A percentile compares a stretch with the other conserved stretches of the same genome.
Conservation (phyloP, 2,797 vertebrate species). For the Sebastolobus alascanus region DNA sequence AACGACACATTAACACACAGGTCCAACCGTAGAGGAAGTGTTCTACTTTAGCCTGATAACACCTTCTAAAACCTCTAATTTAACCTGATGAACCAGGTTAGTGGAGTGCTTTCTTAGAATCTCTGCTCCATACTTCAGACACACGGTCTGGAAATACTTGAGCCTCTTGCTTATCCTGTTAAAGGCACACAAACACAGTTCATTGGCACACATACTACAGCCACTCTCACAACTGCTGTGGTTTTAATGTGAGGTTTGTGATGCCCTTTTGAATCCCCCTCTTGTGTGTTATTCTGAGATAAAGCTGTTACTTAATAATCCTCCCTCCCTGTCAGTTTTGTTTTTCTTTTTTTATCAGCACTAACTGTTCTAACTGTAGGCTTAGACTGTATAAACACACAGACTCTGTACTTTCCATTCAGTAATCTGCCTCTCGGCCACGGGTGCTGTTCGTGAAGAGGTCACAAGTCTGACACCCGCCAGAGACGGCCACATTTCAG, state of each 20-base stretch:
- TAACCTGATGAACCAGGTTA: slow-evolving; percentile 48
- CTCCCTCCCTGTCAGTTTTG: not conserved
- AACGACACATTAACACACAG: accelerated
- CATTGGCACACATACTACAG: slow-evolving; percentile 34
- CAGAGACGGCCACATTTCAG: slow-evolving; percentile 26
- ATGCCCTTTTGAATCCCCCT: not conserved
- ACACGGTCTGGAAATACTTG: slow-evolving; percentile 50
- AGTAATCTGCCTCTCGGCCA: slow-evolving; percentile 33
- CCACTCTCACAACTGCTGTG: slow-evolving; percentile 16
- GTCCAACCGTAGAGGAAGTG: not conserved
- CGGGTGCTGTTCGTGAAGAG: slow-evolving; percentile 46
- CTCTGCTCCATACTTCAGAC: slow-evolving; percentile 19
- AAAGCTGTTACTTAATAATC: slow-evolving; percentile 24
- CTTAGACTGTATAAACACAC: slow-evolving; percentile 58
- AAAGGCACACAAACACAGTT: slow-evolving; percentile 59
- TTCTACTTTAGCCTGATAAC: slow-evolving; percentile 13
- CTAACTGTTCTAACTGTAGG: slow-evolving; percentile 41
- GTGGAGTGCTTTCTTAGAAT: slow-evolving; percentile 47
- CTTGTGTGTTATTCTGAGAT: not conserved
- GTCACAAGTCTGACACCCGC: slow-evolving; percentile 41
- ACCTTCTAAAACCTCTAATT: slow-evolving; percentile 25
- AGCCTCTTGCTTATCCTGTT: slow-evolving; percentile 68
- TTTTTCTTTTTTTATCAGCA: slow-evolving; percentile 18
- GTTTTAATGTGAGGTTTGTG: slow-evolving; percentile 19
- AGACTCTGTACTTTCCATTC: slow-evolving; percentile 49